phyloP scores from a whole-genome alignment of 2,113 vertebrate genomes.

The Centrocercus urophasianus region DNA sequence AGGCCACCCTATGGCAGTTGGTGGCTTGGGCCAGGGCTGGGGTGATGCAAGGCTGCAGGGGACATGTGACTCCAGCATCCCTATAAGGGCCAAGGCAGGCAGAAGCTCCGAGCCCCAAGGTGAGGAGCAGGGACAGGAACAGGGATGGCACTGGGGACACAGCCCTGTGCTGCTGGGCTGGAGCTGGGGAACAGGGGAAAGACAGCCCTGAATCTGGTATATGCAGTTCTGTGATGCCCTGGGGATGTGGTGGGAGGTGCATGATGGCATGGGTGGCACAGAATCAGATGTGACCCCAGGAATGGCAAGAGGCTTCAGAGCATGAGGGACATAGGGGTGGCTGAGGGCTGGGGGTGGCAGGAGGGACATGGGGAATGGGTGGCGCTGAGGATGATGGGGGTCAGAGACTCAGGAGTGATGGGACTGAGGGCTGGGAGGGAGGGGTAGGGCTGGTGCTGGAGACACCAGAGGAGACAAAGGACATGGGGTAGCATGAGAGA shows the following conservation, averaged over 20 bases:
- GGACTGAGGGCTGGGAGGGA: not conserved
- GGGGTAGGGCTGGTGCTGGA: not conserved
- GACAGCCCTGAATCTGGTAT: too few species aligned
- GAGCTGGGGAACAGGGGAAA: not conserved
- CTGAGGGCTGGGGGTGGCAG: not conserved
- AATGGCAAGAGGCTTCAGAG: not conserved
- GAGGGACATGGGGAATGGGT: too few species aligned
- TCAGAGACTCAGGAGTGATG: not conserved
- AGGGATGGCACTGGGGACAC: not conserved
- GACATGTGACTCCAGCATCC: not conserved
- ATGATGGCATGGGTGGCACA: not conserved
- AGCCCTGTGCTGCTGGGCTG: not conserved
- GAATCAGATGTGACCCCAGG: not conserved
- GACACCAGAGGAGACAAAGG: not conserved
- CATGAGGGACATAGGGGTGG: not conserved
- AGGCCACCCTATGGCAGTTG: not conserved
- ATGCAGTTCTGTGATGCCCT: not conserved
- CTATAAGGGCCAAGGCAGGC: not conserved
- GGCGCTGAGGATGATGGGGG: too few species aligned
- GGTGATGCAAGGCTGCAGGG: not conserved
- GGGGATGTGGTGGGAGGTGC: not conserved
- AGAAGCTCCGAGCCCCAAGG: not conserved
- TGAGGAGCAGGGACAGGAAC: not conserved
- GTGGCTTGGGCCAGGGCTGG: not conserved
- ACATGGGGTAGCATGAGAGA: not conserved